Conservation (phyloP, 64 coral and sea anemone species). For the Pocillopora damicornis region DNA sequence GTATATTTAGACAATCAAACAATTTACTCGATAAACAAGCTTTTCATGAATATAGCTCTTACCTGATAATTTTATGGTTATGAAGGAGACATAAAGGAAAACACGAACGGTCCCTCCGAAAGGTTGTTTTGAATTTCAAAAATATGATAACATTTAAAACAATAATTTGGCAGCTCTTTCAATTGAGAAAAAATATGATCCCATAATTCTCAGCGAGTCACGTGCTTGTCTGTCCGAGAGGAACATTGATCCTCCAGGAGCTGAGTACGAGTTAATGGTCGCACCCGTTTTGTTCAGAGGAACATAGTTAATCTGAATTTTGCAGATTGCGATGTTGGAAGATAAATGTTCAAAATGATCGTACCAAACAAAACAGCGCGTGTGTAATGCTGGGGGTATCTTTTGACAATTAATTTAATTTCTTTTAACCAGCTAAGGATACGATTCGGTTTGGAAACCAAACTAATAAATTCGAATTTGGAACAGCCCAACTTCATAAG, state of each 20-base stretch:
- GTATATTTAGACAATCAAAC: not conserved
- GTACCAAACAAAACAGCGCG: too few relatives aligned
- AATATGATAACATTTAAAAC: constrained; percentile 47
- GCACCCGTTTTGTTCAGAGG: too few relatives aligned
- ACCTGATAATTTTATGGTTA: constrained; percentile 23
- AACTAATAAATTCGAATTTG: too few relatives aligned
- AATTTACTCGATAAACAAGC: not conserved
- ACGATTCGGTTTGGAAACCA: too few relatives aligned
- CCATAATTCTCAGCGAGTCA: not conserved
- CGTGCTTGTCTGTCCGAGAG: not conserved
- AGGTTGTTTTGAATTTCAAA: constrained; percentile 48
- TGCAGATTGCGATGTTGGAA: too few relatives aligned
- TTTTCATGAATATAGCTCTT: not conserved
- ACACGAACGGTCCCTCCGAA: not conserved
- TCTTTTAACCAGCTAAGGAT: too few relatives aligned
- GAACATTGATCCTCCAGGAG: not conserved
- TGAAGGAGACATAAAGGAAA: constrained; percentile 35
- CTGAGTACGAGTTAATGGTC: not conserved
- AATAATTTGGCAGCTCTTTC: constrained; percentile 18
- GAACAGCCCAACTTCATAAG: too few relatives aligned
- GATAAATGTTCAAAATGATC: too few relatives aligned
- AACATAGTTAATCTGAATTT: too few relatives aligned
- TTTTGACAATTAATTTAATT: too few relatives aligned
- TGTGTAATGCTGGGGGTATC: too few relatives aligned
- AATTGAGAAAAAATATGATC: not conserved